A percentile compares a stretch with the other conserved stretches of the same genome.
Evolutionary conservation across 2,113 vertebrate species (phyloP).

Genomic region (Caranx melampygus): DNA sequence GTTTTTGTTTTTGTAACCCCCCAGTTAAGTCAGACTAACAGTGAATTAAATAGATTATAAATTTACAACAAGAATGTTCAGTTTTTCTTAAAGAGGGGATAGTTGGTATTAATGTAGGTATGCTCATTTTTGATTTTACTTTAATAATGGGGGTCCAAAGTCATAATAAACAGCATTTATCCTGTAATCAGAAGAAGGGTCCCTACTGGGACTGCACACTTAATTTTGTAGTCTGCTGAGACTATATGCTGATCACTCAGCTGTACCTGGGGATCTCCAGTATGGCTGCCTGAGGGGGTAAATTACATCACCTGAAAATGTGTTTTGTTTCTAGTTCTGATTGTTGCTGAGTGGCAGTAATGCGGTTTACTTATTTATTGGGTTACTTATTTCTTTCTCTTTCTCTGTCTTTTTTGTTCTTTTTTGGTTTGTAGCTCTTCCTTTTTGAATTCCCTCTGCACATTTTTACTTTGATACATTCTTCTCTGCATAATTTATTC

Average conservation of each 20-base stretch:
- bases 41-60: too few relatives aligned
- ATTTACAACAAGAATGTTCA: not conserved
- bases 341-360: constrained; percentile 23
- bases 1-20: too few relatives aligned
- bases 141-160: not conserved
- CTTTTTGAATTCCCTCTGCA: constrained; percentile 33
- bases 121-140: not conserved
- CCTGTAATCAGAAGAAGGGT: not conserved
- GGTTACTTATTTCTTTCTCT: constrained; percentile 9
- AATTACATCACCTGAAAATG: constrained; percentile 33
- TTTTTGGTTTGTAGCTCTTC: constrained; percentile 5
- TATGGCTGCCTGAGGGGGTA: constrained; percentile 6
- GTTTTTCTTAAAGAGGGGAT: not conserved
- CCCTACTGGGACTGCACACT: not conserved
- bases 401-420: constrained; percentile 4
- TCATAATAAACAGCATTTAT: not conserved
- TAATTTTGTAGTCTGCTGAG: not conserved
- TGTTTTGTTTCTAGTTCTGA: constrained; percentile 7
- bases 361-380: constrained; percentile 6
- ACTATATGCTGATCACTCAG: constrained; percentile 3
- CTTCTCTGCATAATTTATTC: constrained; percentile 41
- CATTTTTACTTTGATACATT: constrained; percentile 19
- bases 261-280: constrained; percentile 4
- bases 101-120: not conserved
- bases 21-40: too few relatives aligned